These are phyloP conservation scores for Seira musarum DNA, from an alignment of 2,888 invertebrate species.

Conservation along the genomic window DNA sequence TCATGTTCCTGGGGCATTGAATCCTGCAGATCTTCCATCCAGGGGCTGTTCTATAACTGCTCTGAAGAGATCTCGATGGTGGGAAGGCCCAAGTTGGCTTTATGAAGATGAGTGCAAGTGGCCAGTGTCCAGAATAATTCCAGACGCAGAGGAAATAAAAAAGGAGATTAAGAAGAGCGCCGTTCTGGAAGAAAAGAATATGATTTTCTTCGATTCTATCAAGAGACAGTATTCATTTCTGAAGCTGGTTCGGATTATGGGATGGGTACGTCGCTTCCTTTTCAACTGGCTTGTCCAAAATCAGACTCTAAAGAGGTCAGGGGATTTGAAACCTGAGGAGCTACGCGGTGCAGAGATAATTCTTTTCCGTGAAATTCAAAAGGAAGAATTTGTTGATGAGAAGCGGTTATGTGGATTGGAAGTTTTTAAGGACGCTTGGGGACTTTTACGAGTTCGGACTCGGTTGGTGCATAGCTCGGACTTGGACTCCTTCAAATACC, in stretches of 20 bases:
- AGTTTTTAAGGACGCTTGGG: neutral
- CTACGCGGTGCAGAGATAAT: no score
- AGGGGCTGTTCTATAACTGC: neutral
- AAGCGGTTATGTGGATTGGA: neutral
- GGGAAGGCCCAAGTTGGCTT: constrained; percentile 42
- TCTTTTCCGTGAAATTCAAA: no score
- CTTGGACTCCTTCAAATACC: constrained; percentile 22
- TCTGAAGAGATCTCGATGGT: constrained; percentile 15
- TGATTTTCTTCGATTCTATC: no score
- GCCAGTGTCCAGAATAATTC: constrained; percentile 15
- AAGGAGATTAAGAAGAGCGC: neutral
- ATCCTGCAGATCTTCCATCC: neutral
- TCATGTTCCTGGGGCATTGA: neutral
- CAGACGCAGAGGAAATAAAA: constrained; percentile 11
- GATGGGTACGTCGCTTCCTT: no score
- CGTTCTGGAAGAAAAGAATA: no score
- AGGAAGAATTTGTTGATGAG: no score
- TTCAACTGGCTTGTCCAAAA: no score
- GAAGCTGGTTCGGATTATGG: no score
- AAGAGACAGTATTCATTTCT: no score
- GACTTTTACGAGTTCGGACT: neutral
- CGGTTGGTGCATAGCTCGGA: no score
- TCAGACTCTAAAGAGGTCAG: no score
- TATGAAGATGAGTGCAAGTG: neutral
- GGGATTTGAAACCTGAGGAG: no score